A percentile compares a stretch with the other conserved stretches of the same genome.
Evolutionary conservation across 2,888 invertebrate species (phyloP).

Genomic region (Dysmachus trigonus): DNA sequence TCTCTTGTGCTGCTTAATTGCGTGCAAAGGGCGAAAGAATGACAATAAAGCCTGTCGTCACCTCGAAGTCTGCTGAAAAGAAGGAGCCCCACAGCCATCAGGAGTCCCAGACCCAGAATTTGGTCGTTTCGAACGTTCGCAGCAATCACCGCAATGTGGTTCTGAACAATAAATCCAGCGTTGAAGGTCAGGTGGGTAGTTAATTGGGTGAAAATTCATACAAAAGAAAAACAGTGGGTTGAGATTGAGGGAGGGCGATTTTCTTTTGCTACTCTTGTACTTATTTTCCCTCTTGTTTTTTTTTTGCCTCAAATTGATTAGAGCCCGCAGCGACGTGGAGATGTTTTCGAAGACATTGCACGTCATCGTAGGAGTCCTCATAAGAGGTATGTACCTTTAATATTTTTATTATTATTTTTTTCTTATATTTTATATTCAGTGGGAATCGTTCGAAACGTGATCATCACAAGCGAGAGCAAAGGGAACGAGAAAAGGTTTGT

Average conservation of each 20-base stretch:
- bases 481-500: constrained; percentile 55
- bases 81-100: constrained; percentile 55
- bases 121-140: constrained; percentile 51
- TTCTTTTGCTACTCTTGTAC: background rate
- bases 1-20: background rate
- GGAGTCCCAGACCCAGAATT: constrained; percentile 50
- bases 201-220: background rate
- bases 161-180: constrained; percentile 54
- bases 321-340: constrained; percentile 62
- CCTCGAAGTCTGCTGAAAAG: constrained; percentile 54
- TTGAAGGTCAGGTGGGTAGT: constrained; percentile 43
- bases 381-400: constrained; percentile 56
- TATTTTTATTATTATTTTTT: background rate
- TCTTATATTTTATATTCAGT: background rate
- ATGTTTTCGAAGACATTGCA: constrained; percentile 60
- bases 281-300: background rate
- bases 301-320: constrained; percentile 47
- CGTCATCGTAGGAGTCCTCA: constrained; percentile 63
- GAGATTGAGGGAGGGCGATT: background rate
- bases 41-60: constrained; percentile 63
- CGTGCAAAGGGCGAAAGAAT: constrained; percentile 51
- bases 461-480: constrained; percentile 56
- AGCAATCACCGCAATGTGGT: constrained; percentile 59
- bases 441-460: constrained; percentile 61
- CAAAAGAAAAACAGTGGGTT: background rate